phyloP scores from a whole-genome alignment of 2,888 invertebrate species.

The Griposia aprilina region DNA sequence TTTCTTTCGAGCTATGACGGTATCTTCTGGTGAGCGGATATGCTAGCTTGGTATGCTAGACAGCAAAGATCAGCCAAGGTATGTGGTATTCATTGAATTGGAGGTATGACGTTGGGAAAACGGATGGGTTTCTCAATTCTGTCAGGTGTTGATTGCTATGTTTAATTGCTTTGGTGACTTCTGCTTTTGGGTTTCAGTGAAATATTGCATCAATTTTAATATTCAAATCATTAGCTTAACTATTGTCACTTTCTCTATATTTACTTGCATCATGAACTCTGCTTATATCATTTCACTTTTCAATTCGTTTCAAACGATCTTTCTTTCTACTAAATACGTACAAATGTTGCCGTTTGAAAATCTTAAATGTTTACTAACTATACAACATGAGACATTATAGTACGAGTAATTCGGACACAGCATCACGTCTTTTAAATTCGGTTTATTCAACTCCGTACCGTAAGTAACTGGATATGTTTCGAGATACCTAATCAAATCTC shows the following conservation, averaged over 20 bases:
- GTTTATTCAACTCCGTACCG: slow-evolving; percentile 9
- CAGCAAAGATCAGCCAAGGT: slow-evolving; percentile 32
- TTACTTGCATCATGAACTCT: neutral
- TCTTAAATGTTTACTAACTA: neutral
- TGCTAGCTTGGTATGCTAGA: slow-evolving; percentile 22
- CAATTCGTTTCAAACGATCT: neutral
- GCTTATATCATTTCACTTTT: neutral
- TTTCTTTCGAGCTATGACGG: slow-evolving; percentile 37
- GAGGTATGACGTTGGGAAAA: slow-evolving; percentile 29
- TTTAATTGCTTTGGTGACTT: neutral
- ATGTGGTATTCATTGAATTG: slow-evolving; percentile 13
- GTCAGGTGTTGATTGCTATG: neutral
- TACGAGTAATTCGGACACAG: neutral
- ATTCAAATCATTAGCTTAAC: neutral
- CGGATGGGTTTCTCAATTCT: slow-evolving; percentile 29
- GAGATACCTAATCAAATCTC: neutral
- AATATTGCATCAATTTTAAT: neutral
- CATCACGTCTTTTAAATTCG: neutral
- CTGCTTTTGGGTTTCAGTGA: neutral
- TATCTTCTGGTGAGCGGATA: slow-evolving; percentile 36
- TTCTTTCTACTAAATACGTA: neutral
- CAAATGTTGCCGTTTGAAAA: neutral
- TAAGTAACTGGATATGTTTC: slow-evolving; percentile 27
- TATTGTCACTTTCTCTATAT: neutral
- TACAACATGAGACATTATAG: neutral